Conservation (phyloP, 2,113 vertebrate species). For the Dipodomys ordii region DNA sequence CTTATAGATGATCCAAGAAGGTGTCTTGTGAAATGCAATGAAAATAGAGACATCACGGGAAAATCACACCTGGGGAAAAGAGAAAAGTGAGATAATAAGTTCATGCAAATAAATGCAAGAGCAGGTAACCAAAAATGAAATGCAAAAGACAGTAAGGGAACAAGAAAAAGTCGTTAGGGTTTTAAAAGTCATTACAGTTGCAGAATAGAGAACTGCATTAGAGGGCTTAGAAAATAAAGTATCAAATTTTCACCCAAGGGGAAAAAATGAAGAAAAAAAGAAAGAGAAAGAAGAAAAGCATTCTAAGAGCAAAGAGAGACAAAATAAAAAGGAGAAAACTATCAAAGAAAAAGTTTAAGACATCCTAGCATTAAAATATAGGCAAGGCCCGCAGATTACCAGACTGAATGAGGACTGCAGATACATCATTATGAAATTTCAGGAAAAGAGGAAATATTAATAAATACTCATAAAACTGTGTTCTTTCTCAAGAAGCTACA, state of each 20-base stretch:
- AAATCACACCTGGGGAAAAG: background rate
- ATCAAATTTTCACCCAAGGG: background rate
- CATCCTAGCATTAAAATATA: background rate
- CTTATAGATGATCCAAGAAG: background rate
- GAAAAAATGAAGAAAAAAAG: background rate
- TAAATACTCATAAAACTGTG: background rate
- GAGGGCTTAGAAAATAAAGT: background rate
- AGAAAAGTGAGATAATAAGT: background rate
- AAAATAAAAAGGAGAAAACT: background rate
- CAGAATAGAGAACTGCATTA: background rate
- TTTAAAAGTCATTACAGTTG: background rate
- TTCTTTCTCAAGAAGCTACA: background rate
- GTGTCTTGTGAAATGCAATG: background rate
- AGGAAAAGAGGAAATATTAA: background rate
- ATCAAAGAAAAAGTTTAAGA: background rate
- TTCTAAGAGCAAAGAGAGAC: background rate
- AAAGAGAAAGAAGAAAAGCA: background rate
- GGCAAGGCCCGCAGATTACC: background rate
- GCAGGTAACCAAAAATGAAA: background rate
- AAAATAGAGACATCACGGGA: background rate
- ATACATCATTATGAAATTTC: background rate
- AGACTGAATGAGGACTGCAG: fast-evolving
- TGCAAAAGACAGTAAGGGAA: background rate
- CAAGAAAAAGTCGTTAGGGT: background rate
- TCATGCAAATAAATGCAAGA: background rate